Evolutionary conservation across 2,888 invertebrate genomes (phyloP).

Genomic region (Noctua comes): DNA sequence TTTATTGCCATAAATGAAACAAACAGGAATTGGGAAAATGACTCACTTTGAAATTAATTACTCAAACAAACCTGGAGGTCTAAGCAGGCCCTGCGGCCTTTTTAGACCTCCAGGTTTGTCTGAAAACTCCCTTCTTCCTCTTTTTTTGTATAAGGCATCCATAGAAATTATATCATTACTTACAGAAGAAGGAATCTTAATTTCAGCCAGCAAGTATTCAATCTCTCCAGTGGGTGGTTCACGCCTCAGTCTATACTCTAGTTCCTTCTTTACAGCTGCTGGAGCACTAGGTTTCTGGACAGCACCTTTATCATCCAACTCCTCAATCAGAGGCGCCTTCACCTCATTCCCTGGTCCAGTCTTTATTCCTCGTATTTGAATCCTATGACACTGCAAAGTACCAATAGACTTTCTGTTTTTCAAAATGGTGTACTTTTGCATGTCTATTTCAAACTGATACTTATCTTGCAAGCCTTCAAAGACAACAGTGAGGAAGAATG

Average conservation of each 20-base stretch:
- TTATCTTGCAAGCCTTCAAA: constrained; percentile 94
- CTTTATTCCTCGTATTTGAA: constrained; percentile 92
- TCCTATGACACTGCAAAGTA: constrained; percentile 93
- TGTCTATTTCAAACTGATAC: constrained; percentile 92
- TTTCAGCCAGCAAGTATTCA: constrained; percentile 90
- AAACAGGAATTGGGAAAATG: not conserved
- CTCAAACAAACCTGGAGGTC: not conserved
- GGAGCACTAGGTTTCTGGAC: constrained; percentile 57
- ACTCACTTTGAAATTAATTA: not conserved
- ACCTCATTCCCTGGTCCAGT: constrained; percentile 76
- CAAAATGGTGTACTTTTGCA: constrained; percentile 92
- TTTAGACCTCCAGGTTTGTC: not conserved
- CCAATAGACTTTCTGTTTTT: constrained; percentile 94
- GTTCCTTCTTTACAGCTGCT: constrained; percentile 78
- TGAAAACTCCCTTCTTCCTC: not conserved
- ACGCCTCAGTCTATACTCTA: constrained; percentile 91
- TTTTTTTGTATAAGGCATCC: not conserved
- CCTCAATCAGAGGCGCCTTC: constrained; percentile 91
- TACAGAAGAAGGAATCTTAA: constrained; percentile 91
- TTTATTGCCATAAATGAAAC: not conserved
- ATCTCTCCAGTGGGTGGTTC: constrained; percentile 90
- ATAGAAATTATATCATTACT: constrained; percentile 68
- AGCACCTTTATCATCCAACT: constrained; percentile 82
- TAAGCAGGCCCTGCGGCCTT: not conserved
- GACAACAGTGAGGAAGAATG: constrained; percentile 94